These are phyloP conservation scores for Zonotrichia albicollis DNA, from an alignment of 2,797 vertebrate genomes.

Conservation along the genomic window DNA sequence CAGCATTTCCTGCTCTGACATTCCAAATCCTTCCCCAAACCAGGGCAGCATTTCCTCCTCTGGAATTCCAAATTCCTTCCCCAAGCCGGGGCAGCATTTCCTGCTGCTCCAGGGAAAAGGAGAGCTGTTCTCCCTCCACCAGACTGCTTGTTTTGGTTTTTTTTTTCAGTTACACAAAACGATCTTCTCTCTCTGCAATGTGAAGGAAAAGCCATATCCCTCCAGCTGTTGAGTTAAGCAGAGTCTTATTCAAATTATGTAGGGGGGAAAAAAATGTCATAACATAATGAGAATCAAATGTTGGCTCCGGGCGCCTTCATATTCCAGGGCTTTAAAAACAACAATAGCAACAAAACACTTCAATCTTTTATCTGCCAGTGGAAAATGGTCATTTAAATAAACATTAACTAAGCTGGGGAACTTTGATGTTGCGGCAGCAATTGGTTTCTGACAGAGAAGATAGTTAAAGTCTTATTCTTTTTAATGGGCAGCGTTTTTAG, in stretches of 20 bases:
- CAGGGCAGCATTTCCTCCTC: too few relatives aligned
- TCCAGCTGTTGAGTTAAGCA: conserved; percentile 66
- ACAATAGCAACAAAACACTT: conserved; percentile 46
- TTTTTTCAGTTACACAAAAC: background rate
- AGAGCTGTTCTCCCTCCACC: background rate
- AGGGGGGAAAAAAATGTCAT: conserved; percentile 51
- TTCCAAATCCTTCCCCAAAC: background rate
- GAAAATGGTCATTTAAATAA: conserved; percentile 64
- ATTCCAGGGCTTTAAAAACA: conserved; percentile 32
- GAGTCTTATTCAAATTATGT: conserved; percentile 65
- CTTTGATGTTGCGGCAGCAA: background rate
- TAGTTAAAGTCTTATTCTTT: background rate
- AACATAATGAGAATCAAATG: conserved; percentile 68
- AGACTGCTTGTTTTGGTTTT: background rate
- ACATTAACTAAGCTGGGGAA: conserved; percentile 36
- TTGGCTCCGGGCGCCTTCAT: conserved; percentile 23
- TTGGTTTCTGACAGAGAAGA: conserved; percentile 29
- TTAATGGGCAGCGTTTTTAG: background rate
- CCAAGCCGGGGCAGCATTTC: too few relatives aligned
- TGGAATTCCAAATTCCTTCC: background rate
- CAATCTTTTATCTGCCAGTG: conserved; percentile 44
- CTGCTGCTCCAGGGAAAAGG: background rate
- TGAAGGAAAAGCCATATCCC: conserved; percentile 9
- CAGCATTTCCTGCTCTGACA: too few relatives aligned
- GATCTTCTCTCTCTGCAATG: background rate